These are phyloP conservation scores for Pituophis catenifer DNA, from an alignment of 2,113 vertebrate species.

Conservation along the genomic window DNA sequence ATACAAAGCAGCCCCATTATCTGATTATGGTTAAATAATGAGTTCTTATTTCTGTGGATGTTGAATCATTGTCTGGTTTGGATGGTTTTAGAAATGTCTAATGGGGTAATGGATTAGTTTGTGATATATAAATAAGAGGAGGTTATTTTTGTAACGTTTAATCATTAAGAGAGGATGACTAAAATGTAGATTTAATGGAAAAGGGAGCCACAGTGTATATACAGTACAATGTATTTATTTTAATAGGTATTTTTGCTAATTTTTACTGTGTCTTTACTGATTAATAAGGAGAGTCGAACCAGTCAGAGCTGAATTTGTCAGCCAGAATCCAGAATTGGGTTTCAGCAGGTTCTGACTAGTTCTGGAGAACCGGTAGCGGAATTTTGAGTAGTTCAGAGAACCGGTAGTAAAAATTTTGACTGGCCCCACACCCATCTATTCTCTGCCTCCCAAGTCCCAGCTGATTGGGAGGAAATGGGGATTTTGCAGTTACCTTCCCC, in stretches of 20 bases:
- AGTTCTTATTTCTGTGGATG: not conserved
- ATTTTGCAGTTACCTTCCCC: no score
- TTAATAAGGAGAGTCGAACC: not conserved
- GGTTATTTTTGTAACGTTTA: not conserved
- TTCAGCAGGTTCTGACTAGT: no score
- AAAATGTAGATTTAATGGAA: not conserved
- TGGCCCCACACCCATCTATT: no score
- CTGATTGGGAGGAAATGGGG: no score
- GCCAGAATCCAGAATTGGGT: not conserved
- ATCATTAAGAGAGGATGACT: not conserved
- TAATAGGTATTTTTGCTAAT: not conserved
- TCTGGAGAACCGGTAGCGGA: no score
- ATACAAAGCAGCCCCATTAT: not conserved
- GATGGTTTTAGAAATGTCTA: not conserved
- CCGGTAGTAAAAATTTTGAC: no score
- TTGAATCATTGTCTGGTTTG: not conserved
- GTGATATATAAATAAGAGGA: not conserved
- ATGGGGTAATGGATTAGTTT: not conserved
- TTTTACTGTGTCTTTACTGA: not conserved
- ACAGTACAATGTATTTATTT: no score
- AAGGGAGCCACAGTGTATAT: not conserved
- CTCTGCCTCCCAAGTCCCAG: no score
- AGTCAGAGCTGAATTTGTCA: not conserved
- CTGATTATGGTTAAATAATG: not conserved
- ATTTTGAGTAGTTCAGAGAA: no score